These are phyloP conservation scores for Gadus chalcogrammus DNA, from an alignment of 2,113 vertebrate species.

Conservation along the genomic window DNA sequence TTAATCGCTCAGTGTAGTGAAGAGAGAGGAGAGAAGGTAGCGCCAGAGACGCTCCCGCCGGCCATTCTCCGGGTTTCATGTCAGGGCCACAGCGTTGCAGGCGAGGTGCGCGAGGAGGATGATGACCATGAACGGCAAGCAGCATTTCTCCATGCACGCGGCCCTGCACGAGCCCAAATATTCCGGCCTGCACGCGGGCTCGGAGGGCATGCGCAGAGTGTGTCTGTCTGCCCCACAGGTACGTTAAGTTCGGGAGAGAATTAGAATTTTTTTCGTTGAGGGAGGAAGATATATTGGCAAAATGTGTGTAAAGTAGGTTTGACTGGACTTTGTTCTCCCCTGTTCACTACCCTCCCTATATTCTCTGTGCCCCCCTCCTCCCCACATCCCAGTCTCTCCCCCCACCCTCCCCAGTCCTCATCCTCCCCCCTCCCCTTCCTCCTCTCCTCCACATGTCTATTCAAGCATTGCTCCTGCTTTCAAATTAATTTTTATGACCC, in stretches of 20 bases:
- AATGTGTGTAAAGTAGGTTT: conserved; percentile 64
- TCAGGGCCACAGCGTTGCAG: conserved; percentile 72
- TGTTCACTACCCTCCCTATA: conserved; percentile 33
- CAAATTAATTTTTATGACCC: conserved; percentile 98
- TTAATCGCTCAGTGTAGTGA: conserved; percentile 76
- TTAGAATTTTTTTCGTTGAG: conserved; percentile 10
- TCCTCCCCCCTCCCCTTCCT: conserved; percentile 41
- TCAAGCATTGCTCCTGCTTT: conserved; percentile 81
- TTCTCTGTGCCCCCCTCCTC: conserved; percentile 46
- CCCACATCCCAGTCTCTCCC: conserved; percentile 57
- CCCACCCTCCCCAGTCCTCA: conserved; percentile 38
- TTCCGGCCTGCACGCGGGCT: conserved; percentile 81
- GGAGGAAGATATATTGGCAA: conserved; percentile 34
- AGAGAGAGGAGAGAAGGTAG: conserved; percentile 46
- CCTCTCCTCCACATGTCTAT: conserved; percentile 79
- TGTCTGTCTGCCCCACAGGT: conserved; percentile 94
- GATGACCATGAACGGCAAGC: conserved; percentile 96
- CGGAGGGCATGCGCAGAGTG: conserved; percentile 92
- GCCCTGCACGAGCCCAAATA: conserved; percentile 90
- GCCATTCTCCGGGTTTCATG: conserved; percentile 67
- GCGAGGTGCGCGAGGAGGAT: conserved; percentile 77
- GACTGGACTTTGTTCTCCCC: conserved; percentile 67
- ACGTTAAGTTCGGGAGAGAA: conserved; percentile 72
- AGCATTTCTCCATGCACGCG: conserved; percentile 89
- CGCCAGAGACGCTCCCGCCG: conserved; percentile 50